Evolutionary conservation across 2,888 invertebrate species (phyloP).

Genomic region (Nomada fabriciana): DNA sequence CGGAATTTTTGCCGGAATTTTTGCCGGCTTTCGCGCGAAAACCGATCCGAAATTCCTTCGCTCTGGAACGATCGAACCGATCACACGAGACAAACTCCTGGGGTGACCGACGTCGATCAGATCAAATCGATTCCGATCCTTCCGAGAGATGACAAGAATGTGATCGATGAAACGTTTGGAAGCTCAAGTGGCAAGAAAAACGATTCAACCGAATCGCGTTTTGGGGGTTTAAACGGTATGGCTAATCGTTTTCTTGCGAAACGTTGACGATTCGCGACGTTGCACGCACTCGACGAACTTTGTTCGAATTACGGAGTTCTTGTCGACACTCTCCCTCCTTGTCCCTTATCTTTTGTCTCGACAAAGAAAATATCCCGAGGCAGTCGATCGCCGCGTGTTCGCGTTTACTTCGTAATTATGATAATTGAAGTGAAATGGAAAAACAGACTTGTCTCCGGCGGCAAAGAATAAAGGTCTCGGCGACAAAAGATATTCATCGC

Average conservation of each 20-base stretch:
- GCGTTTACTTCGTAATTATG: neutral
- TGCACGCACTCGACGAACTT: neutral
- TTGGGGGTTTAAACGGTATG: no score
- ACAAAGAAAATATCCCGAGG: neutral
- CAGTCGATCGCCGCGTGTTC: no score
- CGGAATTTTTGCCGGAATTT: neutral
- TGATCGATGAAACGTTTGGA: neutral
- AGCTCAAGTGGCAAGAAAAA: neutral
- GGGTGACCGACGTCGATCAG: neutral
- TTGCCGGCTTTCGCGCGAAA: neutral
- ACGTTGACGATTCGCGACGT: neutral
- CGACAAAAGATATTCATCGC: neutral
- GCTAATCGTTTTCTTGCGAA: neutral
- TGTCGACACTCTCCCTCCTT: neutral
- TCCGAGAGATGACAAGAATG: no score
- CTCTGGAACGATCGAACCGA: no score
- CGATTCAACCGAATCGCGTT: no score
- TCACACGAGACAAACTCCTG: no score
- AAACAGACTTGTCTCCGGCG: neutral
- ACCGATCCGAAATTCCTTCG: neutral
- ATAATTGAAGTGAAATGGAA: neutral
- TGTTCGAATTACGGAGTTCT: neutral
- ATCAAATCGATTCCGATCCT: no score
- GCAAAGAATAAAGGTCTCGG: neutral
- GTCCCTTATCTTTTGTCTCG: neutral